Evolutionary conservation across 1,140 invertebrate species (phyloP).

Genomic region (Lordiphosa mommai): DNA sequence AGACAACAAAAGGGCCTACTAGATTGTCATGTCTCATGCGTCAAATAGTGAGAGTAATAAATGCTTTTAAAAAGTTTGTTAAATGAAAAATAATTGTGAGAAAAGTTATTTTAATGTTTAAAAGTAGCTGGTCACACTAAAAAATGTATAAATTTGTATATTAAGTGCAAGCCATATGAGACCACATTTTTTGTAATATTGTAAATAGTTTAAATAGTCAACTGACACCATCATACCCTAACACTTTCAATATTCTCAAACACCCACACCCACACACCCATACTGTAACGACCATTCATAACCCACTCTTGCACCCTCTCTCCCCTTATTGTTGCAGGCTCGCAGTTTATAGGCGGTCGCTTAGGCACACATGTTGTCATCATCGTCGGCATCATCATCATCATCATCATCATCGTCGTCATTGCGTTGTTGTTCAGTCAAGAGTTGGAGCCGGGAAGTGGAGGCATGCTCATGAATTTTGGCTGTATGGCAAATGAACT

Average conservation of each 20-base stretch:
- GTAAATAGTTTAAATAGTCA: neutral
- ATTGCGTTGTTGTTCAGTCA: conserved; percentile 15
- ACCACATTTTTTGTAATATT: too few relatives aligned
- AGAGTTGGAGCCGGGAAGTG: neutral
- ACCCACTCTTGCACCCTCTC: conserved; percentile 5
- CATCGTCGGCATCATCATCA: conserved; percentile 33
- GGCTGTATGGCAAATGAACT: conserved; percentile 55
- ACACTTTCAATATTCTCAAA: conserved; percentile 1
- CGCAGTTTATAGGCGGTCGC: conserved; percentile 51
- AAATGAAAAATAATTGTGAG: too few relatives aligned
- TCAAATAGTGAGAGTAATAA: too few relatives aligned
- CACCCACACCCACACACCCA: neutral
- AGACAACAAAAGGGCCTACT: too few relatives aligned
- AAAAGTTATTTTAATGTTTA: too few relatives aligned
- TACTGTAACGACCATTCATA: neutral
- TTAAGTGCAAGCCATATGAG: too few relatives aligned
- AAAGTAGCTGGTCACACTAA: too few relatives aligned
- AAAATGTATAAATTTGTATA: too few relatives aligned
- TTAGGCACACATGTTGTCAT: conserved; percentile 67
- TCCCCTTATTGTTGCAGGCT: conserved; percentile 9
- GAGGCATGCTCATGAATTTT: conserved; percentile 66
- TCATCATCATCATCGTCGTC: conserved; percentile 17
- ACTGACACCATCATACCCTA: neutral
- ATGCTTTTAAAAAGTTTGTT: too few relatives aligned
- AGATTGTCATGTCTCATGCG: too few relatives aligned